phyloP scores from a whole-genome alignment of 1,140 invertebrate species.

The Dendrolimus punctatus region DNA sequence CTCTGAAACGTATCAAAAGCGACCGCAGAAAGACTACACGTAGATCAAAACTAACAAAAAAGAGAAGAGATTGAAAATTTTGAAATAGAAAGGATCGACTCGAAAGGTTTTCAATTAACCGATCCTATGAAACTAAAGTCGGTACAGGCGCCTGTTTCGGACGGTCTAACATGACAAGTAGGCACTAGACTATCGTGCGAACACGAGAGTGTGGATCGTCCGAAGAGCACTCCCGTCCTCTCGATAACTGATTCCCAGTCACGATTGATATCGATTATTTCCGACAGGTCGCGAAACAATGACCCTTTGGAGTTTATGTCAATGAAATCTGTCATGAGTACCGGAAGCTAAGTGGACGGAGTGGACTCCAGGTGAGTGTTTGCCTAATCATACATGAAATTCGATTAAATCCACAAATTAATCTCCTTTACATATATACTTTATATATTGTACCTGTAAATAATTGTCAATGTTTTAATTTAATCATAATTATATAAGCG shows the following conservation, averaged over 20 bases:
- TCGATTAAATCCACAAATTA: not conserved
- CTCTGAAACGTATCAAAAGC: no score
- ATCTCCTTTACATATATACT: no score
- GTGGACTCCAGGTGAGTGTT: not conserved
- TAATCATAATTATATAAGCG: no score
- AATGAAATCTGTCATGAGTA: constrained; percentile 1
- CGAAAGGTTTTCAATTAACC: constrained; percentile 33
- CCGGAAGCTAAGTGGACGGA: not conserved
- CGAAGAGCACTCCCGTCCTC: constrained; percentile 27
- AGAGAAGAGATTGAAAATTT: no score
- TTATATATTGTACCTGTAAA: no score
- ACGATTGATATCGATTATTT: constrained; percentile 32
- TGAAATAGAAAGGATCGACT: constrained; percentile 6
- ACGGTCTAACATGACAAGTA: constrained; percentile 23
- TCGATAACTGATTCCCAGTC: constrained; percentile 38
- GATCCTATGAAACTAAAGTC: constrained; percentile 24
- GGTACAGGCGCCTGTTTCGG: constrained; percentile 27
- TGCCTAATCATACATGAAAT: not conserved
- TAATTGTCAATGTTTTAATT: no score
- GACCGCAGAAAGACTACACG: no score
- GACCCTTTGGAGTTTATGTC: constrained; percentile 21
- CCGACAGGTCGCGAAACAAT: constrained; percentile 29
- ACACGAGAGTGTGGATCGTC: constrained; percentile 21
- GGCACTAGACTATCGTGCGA: constrained; percentile 24
- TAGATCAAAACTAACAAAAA: no score